Conservation (phyloP, 2,797 vertebrate species). For the Geotrypetes seraphini region DNA sequence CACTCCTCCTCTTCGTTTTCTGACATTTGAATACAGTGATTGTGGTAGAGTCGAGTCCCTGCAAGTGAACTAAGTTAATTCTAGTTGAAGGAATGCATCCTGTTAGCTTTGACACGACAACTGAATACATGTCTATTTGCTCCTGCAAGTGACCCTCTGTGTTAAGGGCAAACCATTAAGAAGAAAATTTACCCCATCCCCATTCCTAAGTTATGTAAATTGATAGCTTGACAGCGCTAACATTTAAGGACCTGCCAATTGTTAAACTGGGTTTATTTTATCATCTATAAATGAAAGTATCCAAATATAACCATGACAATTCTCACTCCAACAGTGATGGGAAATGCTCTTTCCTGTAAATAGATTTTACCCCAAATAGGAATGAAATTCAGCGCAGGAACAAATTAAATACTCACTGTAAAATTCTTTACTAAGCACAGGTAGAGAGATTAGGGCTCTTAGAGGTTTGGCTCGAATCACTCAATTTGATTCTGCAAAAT, state of each 20-base stretch:
- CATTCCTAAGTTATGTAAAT: slow-evolving; percentile 64
- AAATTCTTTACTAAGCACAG: slow-evolving; percentile 48
- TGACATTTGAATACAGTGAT: slow-evolving; percentile 73
- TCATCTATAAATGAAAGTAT: slow-evolving; percentile 67
- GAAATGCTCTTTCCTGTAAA: slow-evolving; percentile 22
- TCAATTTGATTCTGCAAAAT: too few relatives aligned
- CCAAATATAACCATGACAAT: slow-evolving; percentile 56
- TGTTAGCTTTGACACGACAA: slow-evolving; percentile 43
- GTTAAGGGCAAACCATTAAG: slow-evolving; percentile 67
- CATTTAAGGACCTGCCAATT: slow-evolving; percentile 62
- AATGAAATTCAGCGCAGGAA: slow-evolving; percentile 48
- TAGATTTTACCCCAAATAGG: slow-evolving; percentile 54
- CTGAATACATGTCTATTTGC: slow-evolving; percentile 47
- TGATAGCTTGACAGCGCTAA: slow-evolving; percentile 60
- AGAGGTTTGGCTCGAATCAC: too few relatives aligned
- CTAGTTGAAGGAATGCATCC: slow-evolving; percentile 53
- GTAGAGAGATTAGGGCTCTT: too few relatives aligned
- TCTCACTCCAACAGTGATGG: slow-evolving; percentile 35
- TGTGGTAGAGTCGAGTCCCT: slow-evolving; percentile 62
- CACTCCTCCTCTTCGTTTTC: slow-evolving; percentile 58
- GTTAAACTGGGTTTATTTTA: slow-evolving; percentile 68
- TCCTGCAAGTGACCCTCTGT: slow-evolving; percentile 49
- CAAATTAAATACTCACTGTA: slow-evolving; percentile 32
- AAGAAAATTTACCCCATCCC: slow-evolving; percentile 65
- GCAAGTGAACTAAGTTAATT: slow-evolving; percentile 59